phyloP scores from a whole-genome alignment of 2,113 vertebrate genomes.

The Etheostoma spectabile region DNA sequence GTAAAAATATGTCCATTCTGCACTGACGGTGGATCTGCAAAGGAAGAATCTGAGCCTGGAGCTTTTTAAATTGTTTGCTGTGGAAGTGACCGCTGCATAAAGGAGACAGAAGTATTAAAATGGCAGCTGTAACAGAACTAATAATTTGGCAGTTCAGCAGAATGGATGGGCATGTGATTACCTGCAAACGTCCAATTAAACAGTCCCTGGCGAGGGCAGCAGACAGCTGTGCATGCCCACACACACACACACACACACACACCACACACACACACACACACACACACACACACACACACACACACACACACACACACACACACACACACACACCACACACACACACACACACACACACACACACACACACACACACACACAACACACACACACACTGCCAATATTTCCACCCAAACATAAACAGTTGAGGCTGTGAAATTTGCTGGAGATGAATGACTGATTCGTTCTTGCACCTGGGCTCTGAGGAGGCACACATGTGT shows the following conservation, averaged over 20 bases:
- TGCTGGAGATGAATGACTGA: slow-evolving; percentile 73
- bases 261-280: slow-evolving; percentile 37
- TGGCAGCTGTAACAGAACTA: slow-evolving; percentile 67
- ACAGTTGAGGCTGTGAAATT: slow-evolving; percentile 75
- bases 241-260: too few relatives aligned
- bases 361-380: slow-evolving; percentile 33
- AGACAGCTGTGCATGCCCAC: slow-evolving; percentile 64
- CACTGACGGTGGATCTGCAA: slow-evolving; percentile 11
- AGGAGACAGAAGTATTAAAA: slow-evolving; percentile 35
- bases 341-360: slow-evolving; percentile 30
- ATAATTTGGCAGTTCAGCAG: slow-evolving; percentile 71
- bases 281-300: slow-evolving; percentile 27
- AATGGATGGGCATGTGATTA: slow-evolving; percentile 69
- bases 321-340: slow-evolving; percentile 38
- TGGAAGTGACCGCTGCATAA: slow-evolving; percentile 42
- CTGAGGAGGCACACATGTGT: slow-evolving; percentile 33
- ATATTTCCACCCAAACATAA: slow-evolving; percentile 75
- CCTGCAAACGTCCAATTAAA: slow-evolving; percentile 75
- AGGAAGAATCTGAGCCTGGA: slow-evolving; percentile 5
- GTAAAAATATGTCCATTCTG: slow-evolving; percentile 26
- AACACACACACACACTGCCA: slow-evolving; percentile 40
- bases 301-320: slow-evolving; percentile 24
- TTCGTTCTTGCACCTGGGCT: slow-evolving; percentile 75
- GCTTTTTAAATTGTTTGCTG: slow-evolving; percentile 24
- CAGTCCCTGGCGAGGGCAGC: slow-evolving; percentile 57